phyloP scores from a whole-genome alignment of 37 sponge, comb jelly and placozoan species.

The Diacarnus erythraeanus region DNA sequence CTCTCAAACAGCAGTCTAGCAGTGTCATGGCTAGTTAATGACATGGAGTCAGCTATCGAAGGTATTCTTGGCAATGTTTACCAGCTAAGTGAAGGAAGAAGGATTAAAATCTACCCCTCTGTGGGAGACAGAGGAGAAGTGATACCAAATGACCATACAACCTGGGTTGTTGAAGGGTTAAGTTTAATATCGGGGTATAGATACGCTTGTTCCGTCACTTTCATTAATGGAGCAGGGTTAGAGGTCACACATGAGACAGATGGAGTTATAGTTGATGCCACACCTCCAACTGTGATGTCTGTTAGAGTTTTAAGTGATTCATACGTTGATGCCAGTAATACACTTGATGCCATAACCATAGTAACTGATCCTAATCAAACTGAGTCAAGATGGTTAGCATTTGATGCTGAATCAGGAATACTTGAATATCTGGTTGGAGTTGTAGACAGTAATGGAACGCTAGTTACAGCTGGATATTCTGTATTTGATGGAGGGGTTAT shows the following conservation, averaged over 20 bases:
- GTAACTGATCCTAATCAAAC: conserved; percentile 26
- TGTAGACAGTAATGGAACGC: conserved; percentile 11
- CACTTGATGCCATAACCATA: not conserved
- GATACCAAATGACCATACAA: not conserved
- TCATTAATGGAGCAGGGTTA: conserved; percentile 65
- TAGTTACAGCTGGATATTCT: conserved; percentile 16
- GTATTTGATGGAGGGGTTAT: conserved; percentile 3
- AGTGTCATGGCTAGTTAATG: conserved; percentile 39
- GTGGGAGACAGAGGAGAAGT: not conserved
- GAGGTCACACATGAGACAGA: conserved; percentile 24
- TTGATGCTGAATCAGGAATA: conserved; percentile 52
- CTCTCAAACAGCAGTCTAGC: not conserved
- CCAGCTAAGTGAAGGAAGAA: conserved; percentile 41
- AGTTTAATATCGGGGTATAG: conserved; percentile 17
- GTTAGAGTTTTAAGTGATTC: conserved; percentile 21
- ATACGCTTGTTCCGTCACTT: conserved; percentile 38
- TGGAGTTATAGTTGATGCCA: conserved; percentile 58
- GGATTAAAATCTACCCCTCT: conserved; percentile 27
- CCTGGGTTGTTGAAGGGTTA: conserved; percentile 18
- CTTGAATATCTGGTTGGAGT: conserved; percentile 50
- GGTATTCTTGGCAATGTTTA: conserved; percentile 35
- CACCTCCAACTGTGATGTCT: conserved; percentile 46
- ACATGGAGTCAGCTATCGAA: conserved; percentile 52
- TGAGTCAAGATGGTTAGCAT: conserved; percentile 52
- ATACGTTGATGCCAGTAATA: conserved; percentile 11